phyloP scores from a whole-genome alignment of 2,797 vertebrate genomes.

The Setipinna tenuifilis region DNA sequence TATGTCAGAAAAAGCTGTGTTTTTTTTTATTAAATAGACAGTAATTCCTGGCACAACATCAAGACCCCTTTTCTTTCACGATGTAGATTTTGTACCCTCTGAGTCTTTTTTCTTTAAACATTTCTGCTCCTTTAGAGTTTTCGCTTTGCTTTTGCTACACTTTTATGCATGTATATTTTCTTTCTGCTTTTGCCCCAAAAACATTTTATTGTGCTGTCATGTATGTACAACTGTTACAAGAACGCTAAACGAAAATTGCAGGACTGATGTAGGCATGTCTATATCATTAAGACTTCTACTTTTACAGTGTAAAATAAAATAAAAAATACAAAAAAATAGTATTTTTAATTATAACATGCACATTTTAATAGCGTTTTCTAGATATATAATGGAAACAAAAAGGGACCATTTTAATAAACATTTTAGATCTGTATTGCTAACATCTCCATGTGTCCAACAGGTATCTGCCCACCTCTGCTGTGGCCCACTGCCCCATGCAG shows the following conservation, averaged over 20 bases:
- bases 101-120: conserved; percentile 73
- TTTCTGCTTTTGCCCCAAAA: neutral
- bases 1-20: conserved; percentile 75
- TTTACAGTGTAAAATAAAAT: neutral
- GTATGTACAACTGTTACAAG: neutral
- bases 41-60: conserved; percentile 73
- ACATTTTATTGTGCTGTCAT: neutral
- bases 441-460: conserved; percentile 44
- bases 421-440: conserved; percentile 18
- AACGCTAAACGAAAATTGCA: neutral
- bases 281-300: too few species aligned
- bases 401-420: neutral
- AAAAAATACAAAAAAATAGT: neutral
- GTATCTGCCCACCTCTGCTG: conserved; percentile 45
- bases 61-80: conserved; percentile 57
- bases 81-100: conserved; percentile 70
- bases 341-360: neutral
- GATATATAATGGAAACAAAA: neutral
- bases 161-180: neutral
- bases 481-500: conserved; percentile 48
- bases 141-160: neutral
- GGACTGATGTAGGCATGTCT: neutral
- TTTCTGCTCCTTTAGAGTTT: conserved; percentile 49
- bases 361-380: neutral
- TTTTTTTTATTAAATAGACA: conserved; percentile 77